Evolutionary conservation across 2,888 invertebrate genomes (phyloP), one percentile per base, ranked within the genome.

Genomic region (Caenorhabditis sp.): DNA sequence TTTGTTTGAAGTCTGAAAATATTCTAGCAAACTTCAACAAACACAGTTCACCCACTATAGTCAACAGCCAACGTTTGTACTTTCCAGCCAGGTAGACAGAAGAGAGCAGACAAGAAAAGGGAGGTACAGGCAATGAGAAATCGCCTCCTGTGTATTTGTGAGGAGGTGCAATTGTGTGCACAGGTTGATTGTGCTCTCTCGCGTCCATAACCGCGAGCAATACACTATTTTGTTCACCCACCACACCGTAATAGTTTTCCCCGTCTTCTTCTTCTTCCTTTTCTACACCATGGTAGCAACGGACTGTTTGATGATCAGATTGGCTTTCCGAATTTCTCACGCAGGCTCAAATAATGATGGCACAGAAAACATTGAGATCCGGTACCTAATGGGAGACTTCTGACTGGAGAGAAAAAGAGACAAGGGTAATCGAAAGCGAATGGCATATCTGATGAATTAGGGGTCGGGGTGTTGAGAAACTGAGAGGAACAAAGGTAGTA

Each of bases 151-250:
- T 54, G 70, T 70, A 63, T 70, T 77, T 77, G 69, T 77, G 77
- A 63, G 70, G 26, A 54, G 26, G 14, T 63, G 63, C 59, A 76
- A 66, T 76, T 73, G 73, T 76, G 77, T 77, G 77, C 69, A 77
- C 77, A 77, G 77, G 69, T 77, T 77, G 76, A 76, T 76, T 76
- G 76, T 77, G 77, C 77, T 61, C 74, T 19, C 47, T 47, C n/a
- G n/a, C 47, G n/a, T 19, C 47, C 38, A 38, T 38, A 31, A 31
- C 41, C 19, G 44, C 58, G 35, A 38, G 58, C 59, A 59, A 69
- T 76, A 69, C 76, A 69, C 76, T 77, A 63, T 77, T 77, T 77
- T 61, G 76, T 61, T 77, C 77, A 58, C 75, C 26, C 74, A 51
- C 72, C 47, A 61, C 51, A 76, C 66, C 69, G 76, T 68, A 68